Evolutionary conservation across 2,113 vertebrate genomes (phyloP), one percentile per base, ranked within the genome.

Genomic region (Lonchura striata): DNA sequence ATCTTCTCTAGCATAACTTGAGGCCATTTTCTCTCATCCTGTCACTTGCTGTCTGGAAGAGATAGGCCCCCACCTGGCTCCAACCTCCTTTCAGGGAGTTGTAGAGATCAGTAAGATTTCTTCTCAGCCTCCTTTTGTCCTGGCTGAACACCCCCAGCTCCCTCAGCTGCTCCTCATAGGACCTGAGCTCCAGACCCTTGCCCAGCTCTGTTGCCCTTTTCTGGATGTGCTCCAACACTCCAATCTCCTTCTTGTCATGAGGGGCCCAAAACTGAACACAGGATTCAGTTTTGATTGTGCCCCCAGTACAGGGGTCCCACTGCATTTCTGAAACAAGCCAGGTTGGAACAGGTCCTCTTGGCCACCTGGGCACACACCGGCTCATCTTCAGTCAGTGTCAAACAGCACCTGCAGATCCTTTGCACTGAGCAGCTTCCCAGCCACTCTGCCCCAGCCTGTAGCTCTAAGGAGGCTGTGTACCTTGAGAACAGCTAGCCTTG

Each of bases 181-280:
- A n/a, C 10, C 5, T 59, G 28, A 28, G 65, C 37, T 71, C 54
- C 49, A 49, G 15, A 42, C 7, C 6, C 31, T 37, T 70, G 22
- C 9, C 3, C 41, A 54, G 22, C 25, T 54, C 49, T 6, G 6
- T 2, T 76, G 25, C 41, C 27, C 49, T 47, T 31, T 35, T 49
- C 41, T 63, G 54, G 61, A 47, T 21, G 2, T 0, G 0, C 21
- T 90, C 10, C n/a, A 76, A 18, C n/a, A 11, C 18, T 6, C 15
- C 78, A 31, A 18, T 22, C 2, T 18, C 16, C 27, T 24, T 47
- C 14, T 41, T 23, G 17, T 14, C 7, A 5, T 35, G 47, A 68
- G 7, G 9, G 16, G 9, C 20, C 46, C 30, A 69, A 27, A 75
- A 35, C 14, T 60, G 54, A 46, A 3, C n/a, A 22, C 24, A 75